Percentiles rank a stretch among this genome's conserved stretches.
Conservation (phyloP, 2,888 invertebrate species). For the Mythimna lalbum region DNA sequence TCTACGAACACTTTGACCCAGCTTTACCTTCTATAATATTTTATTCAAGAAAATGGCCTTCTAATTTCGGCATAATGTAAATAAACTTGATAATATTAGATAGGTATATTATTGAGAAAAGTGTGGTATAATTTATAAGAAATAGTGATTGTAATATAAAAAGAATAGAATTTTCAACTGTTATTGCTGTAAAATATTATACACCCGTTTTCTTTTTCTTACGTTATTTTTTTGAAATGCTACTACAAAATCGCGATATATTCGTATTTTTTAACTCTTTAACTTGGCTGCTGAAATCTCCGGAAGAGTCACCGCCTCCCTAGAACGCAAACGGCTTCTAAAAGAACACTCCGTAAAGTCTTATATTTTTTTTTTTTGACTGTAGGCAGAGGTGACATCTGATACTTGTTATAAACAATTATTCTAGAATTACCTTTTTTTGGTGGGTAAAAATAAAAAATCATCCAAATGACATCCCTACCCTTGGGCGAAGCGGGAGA, state of each 20-base stretch:
- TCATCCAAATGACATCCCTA: too few species aligned
- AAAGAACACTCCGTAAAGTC: too few species aligned
- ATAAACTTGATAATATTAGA: slow-evolving; percentile 65
- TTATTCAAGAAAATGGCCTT: slow-evolving; percentile 69
- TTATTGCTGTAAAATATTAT: background rate
- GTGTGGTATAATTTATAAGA: slow-evolving; percentile 56
- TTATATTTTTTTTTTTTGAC: too few species aligned
- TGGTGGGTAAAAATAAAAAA: too few species aligned
- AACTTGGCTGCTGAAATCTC: too few species aligned
- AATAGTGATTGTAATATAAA: slow-evolving; percentile 46
- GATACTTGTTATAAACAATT: background rate
- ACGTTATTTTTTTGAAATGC: too few species aligned
- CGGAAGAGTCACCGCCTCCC: too few species aligned
- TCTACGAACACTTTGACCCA: slow-evolving; percentile 21
- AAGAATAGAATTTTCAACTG: slow-evolving; percentile 17
- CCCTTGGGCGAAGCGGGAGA: too few species aligned
- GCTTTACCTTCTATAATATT: slow-evolving; percentile 28
- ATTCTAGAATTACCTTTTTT: too few species aligned
- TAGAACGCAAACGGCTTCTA: too few species aligned
- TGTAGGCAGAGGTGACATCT: background rate
- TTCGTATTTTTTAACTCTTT: background rate
- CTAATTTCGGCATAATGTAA: slow-evolving; percentile 70
- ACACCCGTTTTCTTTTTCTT: background rate
- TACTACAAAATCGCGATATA: background rate
- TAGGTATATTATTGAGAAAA: slow-evolving; percentile 60